phyloP scores from a whole-genome alignment of 2,888 invertebrate genomes.

The Chrysomela aeneicollis region DNA sequence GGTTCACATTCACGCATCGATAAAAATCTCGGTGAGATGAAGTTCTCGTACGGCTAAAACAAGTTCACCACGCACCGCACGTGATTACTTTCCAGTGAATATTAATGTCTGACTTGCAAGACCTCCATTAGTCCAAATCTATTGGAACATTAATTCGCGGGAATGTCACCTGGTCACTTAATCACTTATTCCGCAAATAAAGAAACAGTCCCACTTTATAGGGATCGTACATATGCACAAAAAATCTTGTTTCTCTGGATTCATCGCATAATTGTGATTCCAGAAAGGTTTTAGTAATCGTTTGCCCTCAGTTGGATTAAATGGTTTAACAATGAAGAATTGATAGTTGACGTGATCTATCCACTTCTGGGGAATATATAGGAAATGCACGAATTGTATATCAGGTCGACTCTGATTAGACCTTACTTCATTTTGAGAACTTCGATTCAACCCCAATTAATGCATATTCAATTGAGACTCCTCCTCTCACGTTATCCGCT shows the following conservation, averaged over 20 bases:
- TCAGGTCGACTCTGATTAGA: not conserved
- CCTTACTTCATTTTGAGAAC: not conserved
- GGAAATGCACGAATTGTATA: too few species aligned
- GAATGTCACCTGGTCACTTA: not conserved
- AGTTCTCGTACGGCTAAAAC: not conserved
- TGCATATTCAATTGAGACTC: not conserved
- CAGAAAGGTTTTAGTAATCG: too few species aligned
- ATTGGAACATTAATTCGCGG: not conserved
- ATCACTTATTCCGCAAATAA: not conserved
- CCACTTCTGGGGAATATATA: too few species aligned
- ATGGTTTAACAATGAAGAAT: too few species aligned
- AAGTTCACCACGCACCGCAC: conserved; percentile 40
- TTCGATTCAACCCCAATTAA: not conserved
- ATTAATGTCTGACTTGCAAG: conserved; percentile 52
- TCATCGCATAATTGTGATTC: too few species aligned
- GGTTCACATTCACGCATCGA: conserved; percentile 20
- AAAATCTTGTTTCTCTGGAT: too few species aligned
- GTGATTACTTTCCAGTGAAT: conserved; percentile 52
- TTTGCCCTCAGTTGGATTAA: too few species aligned
- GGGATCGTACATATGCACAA: too few species aligned
- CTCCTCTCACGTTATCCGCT: not conserved
- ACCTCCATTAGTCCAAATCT: conserved; percentile 43
- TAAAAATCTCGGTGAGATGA: not conserved
- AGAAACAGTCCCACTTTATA: not conserved
- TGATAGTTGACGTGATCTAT: too few species aligned